phyloP scores from a whole-genome alignment of 2,113 vertebrate genomes.

The Zingel zingel region DNA sequence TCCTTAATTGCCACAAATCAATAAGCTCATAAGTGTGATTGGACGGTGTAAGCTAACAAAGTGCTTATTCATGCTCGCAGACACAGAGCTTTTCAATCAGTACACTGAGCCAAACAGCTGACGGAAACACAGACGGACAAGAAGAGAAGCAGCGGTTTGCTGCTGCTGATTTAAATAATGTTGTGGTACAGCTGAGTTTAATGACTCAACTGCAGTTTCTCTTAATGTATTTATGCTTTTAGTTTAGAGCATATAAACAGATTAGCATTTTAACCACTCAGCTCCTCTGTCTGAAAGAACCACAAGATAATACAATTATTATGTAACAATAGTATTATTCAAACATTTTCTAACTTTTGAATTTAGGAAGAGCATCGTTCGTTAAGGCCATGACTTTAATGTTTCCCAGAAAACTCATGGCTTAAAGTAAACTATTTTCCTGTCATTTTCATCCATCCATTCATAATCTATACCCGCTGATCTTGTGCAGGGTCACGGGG shows the following conservation, averaged over 20 bases:
- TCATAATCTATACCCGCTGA: not conserved
- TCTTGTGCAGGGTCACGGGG: not conserved
- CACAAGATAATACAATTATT: not conserved
- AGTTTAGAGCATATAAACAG: not conserved
- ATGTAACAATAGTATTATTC: not conserved
- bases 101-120: constrained; percentile 39
- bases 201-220: constrained; percentile 16
- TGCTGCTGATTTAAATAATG: constrained; percentile 42
- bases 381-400: not conserved
- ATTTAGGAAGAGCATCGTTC: not conserved
- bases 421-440: not conserved
- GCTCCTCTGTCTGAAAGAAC: not conserved
- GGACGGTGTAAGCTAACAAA: constrained; percentile 64
- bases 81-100: constrained; percentile 65
- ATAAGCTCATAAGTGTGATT: constrained; percentile 71
- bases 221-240: not conserved
- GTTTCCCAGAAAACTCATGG: not conserved
- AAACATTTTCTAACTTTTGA: not conserved
- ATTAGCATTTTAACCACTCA: constrained; percentile 3
- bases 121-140: constrained; percentile 14
- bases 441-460: not conserved
- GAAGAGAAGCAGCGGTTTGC: not conserved
- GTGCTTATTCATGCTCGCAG: constrained; percentile 57
- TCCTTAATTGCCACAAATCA: constrained; percentile 61
- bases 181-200: constrained; percentile 5